These are phyloP conservation scores for Gyps fulvus DNA, from an alignment of 2,113 vertebrate genomes.

Conservation along the genomic window DNA sequence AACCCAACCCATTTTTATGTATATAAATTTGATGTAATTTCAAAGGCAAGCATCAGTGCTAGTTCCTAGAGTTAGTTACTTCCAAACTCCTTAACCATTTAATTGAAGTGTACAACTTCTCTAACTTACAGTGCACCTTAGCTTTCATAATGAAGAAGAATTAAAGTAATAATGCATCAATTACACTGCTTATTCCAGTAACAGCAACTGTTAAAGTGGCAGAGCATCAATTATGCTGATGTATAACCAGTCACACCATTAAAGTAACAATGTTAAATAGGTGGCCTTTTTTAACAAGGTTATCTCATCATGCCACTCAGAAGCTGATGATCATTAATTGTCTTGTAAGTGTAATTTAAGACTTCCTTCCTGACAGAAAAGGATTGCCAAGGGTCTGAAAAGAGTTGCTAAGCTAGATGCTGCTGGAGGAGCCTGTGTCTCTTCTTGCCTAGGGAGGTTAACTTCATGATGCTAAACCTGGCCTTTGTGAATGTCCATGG, in stretches of 20 bases:
- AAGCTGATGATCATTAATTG: not conserved
- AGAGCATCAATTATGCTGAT: not conserved
- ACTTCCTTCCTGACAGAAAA: not conserved
- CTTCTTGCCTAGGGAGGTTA: not conserved
- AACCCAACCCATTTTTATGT: not conserved
- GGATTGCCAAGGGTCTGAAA: not conserved
- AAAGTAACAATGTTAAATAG: not conserved
- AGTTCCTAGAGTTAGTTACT: not conserved
- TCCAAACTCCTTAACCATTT: not conserved
- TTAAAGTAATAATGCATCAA: constrained; percentile 2
- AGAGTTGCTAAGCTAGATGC: not conserved
- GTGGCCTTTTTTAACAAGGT: not conserved
- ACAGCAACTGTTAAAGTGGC: not conserved
- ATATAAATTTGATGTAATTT: not conserved
- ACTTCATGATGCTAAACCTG: not conserved
- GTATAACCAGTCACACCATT: not conserved
- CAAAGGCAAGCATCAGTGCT: not conserved
- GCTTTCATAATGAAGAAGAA: constrained; percentile 13
- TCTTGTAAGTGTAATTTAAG: not conserved
- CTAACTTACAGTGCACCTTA: not conserved
- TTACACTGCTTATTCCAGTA: not conserved
- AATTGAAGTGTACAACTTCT: not conserved
- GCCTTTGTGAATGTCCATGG: not conserved
- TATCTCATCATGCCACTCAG: not conserved
- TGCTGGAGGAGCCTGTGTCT: not conserved